Evolutionary conservation across 2,113 vertebrate species (phyloP).

Genomic region (Mormyrus lacerda): DNA sequence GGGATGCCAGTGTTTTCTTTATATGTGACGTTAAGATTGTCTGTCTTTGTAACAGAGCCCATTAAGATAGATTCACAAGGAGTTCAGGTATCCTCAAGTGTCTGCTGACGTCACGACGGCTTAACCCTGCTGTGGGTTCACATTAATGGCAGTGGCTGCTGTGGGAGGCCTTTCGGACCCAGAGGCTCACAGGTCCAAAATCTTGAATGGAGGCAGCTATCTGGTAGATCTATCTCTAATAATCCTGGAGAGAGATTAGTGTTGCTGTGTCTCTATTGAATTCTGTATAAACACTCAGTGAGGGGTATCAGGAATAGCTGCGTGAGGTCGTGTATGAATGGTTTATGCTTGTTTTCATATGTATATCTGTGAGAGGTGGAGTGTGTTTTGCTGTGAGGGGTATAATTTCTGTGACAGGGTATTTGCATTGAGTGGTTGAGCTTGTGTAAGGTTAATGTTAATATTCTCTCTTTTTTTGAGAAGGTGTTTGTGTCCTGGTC

Average conservation of each 20-base stretch:
- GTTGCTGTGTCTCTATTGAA: neutral
- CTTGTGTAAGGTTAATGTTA: neutral
- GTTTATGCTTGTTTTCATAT: neutral
- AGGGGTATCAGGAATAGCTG: neutral
- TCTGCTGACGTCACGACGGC: neutral
- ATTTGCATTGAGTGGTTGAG: neutral
- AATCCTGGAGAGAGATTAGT: neutral
- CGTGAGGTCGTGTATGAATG: neutral
- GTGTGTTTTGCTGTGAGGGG: conserved; percentile 1
- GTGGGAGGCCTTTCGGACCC: neutral
- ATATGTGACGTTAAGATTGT: neutral
- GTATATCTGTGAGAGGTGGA: neutral
- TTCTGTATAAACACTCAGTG: neutral
- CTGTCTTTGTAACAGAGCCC: neutral
- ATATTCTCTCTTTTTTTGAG: neutral
- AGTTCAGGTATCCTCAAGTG: neutral
- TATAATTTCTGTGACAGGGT: neutral
- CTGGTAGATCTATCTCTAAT: neutral
- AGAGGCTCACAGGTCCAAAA: neutral
- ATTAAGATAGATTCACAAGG: neutral
- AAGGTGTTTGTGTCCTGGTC: neutral
- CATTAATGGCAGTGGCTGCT: neutral
- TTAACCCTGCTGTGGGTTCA: neutral
- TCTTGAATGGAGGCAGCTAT: neutral
- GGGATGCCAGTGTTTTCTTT: neutral